These are phyloP conservation scores for Leptodactylus fallax DNA, from an alignment of 2,797 vertebrate species.

Conservation along the genomic window DNA sequence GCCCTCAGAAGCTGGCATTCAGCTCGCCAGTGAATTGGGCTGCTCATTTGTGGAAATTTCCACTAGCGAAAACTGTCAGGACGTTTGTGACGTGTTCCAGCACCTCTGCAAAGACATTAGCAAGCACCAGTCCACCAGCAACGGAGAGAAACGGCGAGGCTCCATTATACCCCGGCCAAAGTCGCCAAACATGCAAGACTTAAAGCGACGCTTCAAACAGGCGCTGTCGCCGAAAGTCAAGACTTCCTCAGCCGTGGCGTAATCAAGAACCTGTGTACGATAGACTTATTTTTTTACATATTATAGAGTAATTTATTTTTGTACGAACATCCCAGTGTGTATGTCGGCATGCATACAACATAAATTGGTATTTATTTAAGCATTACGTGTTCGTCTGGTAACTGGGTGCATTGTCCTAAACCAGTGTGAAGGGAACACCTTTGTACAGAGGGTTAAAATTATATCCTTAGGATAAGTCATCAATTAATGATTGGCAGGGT, in stretches of 20 bases:
- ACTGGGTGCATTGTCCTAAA: not conserved
- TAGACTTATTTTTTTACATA: slow-evolving; percentile 67
- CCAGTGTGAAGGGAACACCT: not conserved
- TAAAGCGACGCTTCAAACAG: slow-evolving; percentile 84
- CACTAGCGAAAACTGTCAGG: slow-evolving; percentile 80
- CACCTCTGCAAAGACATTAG: slow-evolving; percentile 81
- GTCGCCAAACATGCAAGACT: slow-evolving; percentile 83
- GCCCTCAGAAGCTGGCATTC: slow-evolving; percentile 74
- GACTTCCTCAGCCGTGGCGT: slow-evolving; percentile 54
- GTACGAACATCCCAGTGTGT: slow-evolving; percentile 27
- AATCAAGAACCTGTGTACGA: not conserved
- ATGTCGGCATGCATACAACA: not conserved
- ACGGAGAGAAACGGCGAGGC: slow-evolving; percentile 70
- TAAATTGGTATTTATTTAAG: slow-evolving; percentile 47
- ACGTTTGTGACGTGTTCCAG: slow-evolving; percentile 79
- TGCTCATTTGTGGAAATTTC: slow-evolving; percentile 81
- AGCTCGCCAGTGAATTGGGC: slow-evolving; percentile 80
- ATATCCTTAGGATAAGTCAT: no score
- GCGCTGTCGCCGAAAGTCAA: slow-evolving; percentile 81
- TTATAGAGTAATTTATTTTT: slow-evolving; percentile 54
- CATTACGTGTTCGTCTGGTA: not conserved
- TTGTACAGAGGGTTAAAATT: not conserved
- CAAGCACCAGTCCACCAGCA: slow-evolving; percentile 72
- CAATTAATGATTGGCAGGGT: no score
- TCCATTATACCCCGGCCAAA: slow-evolving; percentile 79